Evolutionary conservation across 2,797 vertebrate genomes (phyloP), one percentile per base, ranked within the genome.

Genomic region (Artibeus jamaicensis): DNA sequence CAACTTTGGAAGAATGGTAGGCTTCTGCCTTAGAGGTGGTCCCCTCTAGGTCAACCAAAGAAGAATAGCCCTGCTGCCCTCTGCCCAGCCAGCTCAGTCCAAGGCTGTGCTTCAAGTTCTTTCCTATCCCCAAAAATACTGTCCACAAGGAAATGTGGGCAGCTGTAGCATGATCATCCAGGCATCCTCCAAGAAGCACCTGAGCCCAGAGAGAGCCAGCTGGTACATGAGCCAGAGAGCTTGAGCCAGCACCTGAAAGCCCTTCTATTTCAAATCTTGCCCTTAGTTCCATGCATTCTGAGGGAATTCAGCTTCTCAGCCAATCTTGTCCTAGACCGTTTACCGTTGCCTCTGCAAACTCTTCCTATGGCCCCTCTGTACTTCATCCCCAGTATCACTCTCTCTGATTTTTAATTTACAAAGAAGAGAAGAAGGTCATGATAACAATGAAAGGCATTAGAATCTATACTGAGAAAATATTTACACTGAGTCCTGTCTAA

Each of bases 331-430:
- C 62, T 65, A 18, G 15, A n/a, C 59, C n/a, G 32, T n/a, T 32
- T 32, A 65, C 62, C 29, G 16, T 65, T n/a, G 32, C 32, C 32
- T 18, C 26, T 15, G 62, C 62, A 65, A 65, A 65, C 14, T 65
- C 62, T 15, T 65, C 62, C 32, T n/a, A 29, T 1, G 2, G 29
- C 32, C 32, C 62, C 62, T 32, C 14, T 12, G 29, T 32, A 8
- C 32, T 26, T 26, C 14, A 3, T 65, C 62, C 6, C 32, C 6
- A 65, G 62, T 62, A n/a, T n/a, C 59, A 32, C 62, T 18, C 29
- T 55, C 44, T 89, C 22, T 88, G 32, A 39, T 81, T 88, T 88
- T 79, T 91, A 88, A 91, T 42, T 55, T 59, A 71, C 26, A 96
- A 94, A 26, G 37, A 86, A 91, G 21, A 2, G 3, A 55, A 79